Conservation (phyloP, 2,113 vertebrate genomes). For the Cavia porcellus region DNA sequence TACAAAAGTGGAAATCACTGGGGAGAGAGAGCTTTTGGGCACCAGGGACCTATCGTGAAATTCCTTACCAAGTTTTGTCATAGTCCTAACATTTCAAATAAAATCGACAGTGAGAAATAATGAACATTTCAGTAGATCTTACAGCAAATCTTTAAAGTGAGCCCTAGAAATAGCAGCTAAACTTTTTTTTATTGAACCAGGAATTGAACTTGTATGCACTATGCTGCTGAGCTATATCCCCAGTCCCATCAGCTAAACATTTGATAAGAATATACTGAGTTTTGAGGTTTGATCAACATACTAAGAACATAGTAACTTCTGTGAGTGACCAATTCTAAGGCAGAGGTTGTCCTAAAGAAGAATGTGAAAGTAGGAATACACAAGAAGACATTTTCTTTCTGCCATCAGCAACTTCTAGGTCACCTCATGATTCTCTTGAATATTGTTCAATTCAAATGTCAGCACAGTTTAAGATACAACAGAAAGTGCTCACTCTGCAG, state of each 20-base stretch:
- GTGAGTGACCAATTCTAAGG: slow-evolving; percentile 3
- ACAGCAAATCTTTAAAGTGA: background rate
- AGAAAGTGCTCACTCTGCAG: background rate
- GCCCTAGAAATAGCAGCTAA: background rate
- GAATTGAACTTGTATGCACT: too few species aligned
- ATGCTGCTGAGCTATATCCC: too few species aligned
- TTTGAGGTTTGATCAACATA: background rate
- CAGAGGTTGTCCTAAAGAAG: background rate
- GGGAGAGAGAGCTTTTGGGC: background rate
- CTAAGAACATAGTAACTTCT: background rate
- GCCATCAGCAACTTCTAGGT: background rate
- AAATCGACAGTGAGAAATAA: background rate
- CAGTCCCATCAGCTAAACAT: background rate
- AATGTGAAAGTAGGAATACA: background rate
- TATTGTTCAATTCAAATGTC: background rate
- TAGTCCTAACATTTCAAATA: background rate
- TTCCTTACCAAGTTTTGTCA: background rate
- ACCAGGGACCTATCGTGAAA: background rate
- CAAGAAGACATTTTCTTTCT: background rate
- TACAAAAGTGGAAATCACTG: background rate
- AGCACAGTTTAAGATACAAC: background rate
- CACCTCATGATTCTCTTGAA: background rate
- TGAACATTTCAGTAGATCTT: background rate
- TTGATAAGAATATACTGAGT: background rate
- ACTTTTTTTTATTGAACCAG: too few species aligned